phyloP scores from a whole-genome alignment of 2,797 vertebrate species.

The Sebastes cheni region DNA sequence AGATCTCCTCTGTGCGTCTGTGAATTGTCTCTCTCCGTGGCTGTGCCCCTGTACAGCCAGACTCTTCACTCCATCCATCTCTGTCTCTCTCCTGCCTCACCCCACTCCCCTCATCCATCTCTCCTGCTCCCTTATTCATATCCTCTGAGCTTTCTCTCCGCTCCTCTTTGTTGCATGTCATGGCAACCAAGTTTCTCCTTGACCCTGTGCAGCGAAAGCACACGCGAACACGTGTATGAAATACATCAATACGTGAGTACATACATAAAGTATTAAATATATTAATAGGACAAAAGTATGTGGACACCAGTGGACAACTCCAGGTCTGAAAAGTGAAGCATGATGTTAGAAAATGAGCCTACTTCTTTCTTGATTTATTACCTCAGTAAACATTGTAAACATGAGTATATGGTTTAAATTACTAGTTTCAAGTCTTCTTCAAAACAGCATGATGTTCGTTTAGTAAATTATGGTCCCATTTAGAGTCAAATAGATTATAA shows the following conservation, averaged over 20 bases:
- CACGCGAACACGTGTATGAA: constrained; percentile 6
- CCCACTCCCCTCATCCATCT: constrained; percentile 79
- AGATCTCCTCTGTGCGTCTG: constrained; percentile 74
- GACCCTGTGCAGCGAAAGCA: constrained; percentile 50
- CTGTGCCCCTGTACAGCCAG: constrained; percentile 58
- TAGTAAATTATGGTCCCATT: too few relatives aligned
- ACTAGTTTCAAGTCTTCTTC: too few relatives aligned
- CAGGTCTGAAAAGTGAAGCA: too few relatives aligned
- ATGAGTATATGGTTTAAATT: rapidly evolving
- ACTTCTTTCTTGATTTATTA: too few relatives aligned
- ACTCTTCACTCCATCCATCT: constrained; percentile 80
- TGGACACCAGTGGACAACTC: not conserved
- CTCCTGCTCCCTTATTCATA: constrained; percentile 75
- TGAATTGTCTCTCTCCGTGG: constrained; percentile 63
- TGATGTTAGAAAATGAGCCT: too few relatives aligned
- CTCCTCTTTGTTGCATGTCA: constrained; percentile 61
- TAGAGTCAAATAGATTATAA: too few relatives aligned
- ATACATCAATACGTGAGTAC: constrained; percentile 5
- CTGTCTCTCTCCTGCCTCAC: constrained; percentile 73
- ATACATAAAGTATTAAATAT: not conserved
- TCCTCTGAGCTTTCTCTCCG: constrained; percentile 71
- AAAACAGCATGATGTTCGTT: too few relatives aligned
- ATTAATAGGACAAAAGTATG: not conserved
- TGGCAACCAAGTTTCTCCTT: constrained; percentile 74
- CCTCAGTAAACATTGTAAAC: too few relatives aligned